Percentiles rank a stretch among this genome's conserved stretches.
phyloP scores from a whole-genome alignment of 2,113 vertebrate genomes.

The Sebastes fasciatus region DNA sequence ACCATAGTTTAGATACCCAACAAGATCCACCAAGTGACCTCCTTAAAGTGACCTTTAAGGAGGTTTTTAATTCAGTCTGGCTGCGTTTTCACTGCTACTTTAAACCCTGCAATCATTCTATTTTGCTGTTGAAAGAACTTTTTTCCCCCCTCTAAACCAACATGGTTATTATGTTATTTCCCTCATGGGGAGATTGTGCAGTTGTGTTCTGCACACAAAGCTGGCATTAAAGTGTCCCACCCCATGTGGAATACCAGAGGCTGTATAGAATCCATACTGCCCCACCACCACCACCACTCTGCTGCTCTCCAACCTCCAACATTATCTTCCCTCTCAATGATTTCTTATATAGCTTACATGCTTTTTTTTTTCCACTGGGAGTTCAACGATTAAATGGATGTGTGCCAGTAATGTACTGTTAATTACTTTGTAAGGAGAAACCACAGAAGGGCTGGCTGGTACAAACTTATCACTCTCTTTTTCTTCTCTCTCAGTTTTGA shows the following conservation, averaged over 20 bases:
- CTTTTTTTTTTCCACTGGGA: slow-evolving; percentile 54
- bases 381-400: slow-evolving; percentile 71
- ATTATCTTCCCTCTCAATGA: slow-evolving; percentile 60
- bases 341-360: slow-evolving; percentile 62
- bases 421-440: slow-evolving; percentile 76
- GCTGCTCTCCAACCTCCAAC: slow-evolving; percentile 52
- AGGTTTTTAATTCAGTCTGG: slow-evolving; percentile 19
- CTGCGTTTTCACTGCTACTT: slow-evolving; percentile 17
- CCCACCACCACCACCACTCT: slow-evolving; percentile 24
- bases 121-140: slow-evolving; percentile 36
- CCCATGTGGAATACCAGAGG: slow-evolving; percentile 65
- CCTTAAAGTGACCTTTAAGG: no score
- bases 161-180: slow-evolving; percentile 54
- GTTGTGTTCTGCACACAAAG: slow-evolving; percentile 63
- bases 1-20: no score
- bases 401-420: slow-evolving; percentile 75
- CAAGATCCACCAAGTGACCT: no score
- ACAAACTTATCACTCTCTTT: slow-evolving; percentile 50
- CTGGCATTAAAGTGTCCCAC: slow-evolving; percentile 69
- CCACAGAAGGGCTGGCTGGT: slow-evolving; percentile 42
- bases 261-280: slow-evolving; percentile 78
- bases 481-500: slow-evolving; percentile 48
- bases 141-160: slow-evolving; percentile 1
- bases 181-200: slow-evolving; percentile 40
- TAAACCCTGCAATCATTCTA: slow-evolving; percentile 19